phyloP scores from a whole-genome alignment of 2,113 vertebrate genomes.

The Hydropotes inermis region DNA sequence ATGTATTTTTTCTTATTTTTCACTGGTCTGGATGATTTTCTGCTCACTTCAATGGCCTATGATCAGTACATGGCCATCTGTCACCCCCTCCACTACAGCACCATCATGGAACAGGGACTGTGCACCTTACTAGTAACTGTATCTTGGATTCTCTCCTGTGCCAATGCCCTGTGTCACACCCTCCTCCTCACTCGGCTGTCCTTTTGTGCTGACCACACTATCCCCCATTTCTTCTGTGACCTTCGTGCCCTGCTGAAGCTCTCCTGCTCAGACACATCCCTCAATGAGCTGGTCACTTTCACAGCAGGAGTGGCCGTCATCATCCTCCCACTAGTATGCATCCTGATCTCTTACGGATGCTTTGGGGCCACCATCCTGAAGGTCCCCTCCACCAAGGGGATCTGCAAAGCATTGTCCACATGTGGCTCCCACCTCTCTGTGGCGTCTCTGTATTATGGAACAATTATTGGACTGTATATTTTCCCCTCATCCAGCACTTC shows the following conservation, averaged over 20 bases:
- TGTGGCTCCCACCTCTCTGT: too few relatives aligned
- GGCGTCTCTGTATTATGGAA: constrained; percentile 62
- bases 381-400: too few relatives aligned
- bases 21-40: constrained; percentile 45
- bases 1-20: constrained; percentile 65
- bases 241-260: too few relatives aligned
- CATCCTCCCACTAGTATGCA: too few relatives aligned
- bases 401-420: too few relatives aligned
- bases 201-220: constrained; percentile 33
- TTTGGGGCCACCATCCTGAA: too few relatives aligned
- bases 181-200: not conserved
- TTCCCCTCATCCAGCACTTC: not conserved
- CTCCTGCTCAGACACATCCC: too few relatives aligned
- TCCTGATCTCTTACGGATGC: too few relatives aligned
- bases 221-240: constrained; percentile 66
- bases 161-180: not conserved
- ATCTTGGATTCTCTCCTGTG: constrained; percentile 39
- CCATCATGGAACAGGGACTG: not conserved
- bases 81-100: constrained; percentile 44
- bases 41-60: constrained; percentile 67
- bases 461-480: too few relatives aligned
- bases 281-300: too few relatives aligned
- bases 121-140: not conserved
- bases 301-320: too few relatives aligned
- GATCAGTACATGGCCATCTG: constrained; percentile 60